Percentiles rank a stretch among this genome's conserved stretches.
phyloP scores from a whole-genome alignment of 92 coral and sea anemone genomes.

The Porites cylindrica region DNA sequence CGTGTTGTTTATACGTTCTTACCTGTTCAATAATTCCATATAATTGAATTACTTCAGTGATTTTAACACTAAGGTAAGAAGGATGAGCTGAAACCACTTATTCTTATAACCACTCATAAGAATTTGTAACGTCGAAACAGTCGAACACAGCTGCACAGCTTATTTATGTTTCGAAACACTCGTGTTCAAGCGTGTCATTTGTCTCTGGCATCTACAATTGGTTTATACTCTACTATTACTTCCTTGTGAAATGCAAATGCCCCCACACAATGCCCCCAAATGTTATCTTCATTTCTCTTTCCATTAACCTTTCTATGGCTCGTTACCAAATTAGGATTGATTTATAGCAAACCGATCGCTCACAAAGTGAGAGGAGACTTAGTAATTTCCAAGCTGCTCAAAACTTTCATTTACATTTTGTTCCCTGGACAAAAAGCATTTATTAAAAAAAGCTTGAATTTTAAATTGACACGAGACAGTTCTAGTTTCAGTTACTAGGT shows the following conservation, averaged over 20 bases:
- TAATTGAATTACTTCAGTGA: background rate
- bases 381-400: background rate
- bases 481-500: conserved; percentile 16
- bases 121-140: background rate
- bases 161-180: conserved; percentile 16
- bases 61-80: background rate
- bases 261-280: too few species aligned
- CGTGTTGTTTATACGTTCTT: background rate
- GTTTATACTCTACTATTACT: conserved; percentile 6
- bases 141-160: background rate
- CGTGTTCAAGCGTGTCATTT: background rate
- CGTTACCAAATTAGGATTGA: background rate
- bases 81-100: background rate
- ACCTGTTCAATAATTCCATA: background rate
- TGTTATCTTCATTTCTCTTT: background rate
- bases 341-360: background rate
- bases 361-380: background rate
- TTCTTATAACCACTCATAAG: background rate
- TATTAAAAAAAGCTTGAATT: background rate
- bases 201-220: background rate
- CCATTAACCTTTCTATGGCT: background rate
- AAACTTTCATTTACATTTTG: conserved; percentile 4
- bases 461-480: background rate
- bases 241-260: background rate
- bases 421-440: background rate